Conservation (phyloP, 2,797 vertebrate species). For the Eulemur albifrons region DNA sequence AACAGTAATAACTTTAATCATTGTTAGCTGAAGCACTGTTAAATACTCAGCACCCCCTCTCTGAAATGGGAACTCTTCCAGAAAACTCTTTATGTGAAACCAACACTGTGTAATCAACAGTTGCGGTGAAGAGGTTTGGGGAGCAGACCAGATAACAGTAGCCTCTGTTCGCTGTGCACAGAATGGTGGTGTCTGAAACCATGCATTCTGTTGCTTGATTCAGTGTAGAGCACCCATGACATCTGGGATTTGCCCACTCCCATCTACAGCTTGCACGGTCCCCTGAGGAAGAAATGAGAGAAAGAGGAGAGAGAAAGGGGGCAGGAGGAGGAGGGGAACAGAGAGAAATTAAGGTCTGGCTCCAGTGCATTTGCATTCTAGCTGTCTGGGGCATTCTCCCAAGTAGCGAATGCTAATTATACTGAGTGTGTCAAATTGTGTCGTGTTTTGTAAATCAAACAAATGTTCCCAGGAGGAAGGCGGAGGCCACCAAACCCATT, state of each 20-base stretch:
- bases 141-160: constrained; percentile 72
- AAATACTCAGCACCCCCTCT: constrained; percentile 51
- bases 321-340: neutral
- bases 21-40: constrained; percentile 55
- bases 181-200: neutral
- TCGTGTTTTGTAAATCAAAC: constrained; percentile 53
- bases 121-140: constrained; percentile 65
- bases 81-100: constrained; percentile 69
- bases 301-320: neutral
- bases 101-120: constrained; percentile 68
- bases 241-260: neutral
- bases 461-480: constrained; percentile 40
- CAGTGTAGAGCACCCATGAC: neutral
- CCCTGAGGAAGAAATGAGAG: neutral
- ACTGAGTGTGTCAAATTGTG: constrained; percentile 47
- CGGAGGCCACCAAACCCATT: constrained; percentile 39
- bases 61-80: constrained; percentile 15
- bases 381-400: neutral
- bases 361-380: constrained; percentile 7
- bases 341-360: neutral
- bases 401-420: constrained; percentile 32
- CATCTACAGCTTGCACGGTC: neutral
- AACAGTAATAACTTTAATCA: constrained; percentile 65
- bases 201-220: neutral
- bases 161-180: neutral